Percentiles rank a stretch among this genome's conserved stretches.
Evolutionary conservation across 2,888 invertebrate species (phyloP).

Genomic region (Sialis lutaria): DNA sequence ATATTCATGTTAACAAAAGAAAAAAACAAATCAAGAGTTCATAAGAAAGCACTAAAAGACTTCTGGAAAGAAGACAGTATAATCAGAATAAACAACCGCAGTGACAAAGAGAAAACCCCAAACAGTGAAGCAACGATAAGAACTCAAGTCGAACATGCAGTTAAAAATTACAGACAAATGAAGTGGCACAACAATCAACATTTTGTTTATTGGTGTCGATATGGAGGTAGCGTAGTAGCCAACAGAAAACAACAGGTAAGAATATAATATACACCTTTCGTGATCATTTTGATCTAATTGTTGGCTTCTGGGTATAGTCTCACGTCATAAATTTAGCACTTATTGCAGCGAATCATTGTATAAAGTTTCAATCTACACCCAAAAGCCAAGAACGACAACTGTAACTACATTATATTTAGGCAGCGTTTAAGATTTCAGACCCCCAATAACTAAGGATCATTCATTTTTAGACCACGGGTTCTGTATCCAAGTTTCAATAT

Average conservation of each 20-base stretch:
- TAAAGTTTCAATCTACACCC: too few species aligned
- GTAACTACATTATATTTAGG: too few species aligned
- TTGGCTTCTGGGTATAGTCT: neutral
- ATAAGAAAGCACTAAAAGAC: slow-evolving; percentile 40
- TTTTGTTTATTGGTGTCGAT: slow-evolving; percentile 54
- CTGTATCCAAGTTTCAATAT: too few species aligned
- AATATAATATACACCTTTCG: neutral
- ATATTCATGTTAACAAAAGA: slow-evolving; percentile 44
- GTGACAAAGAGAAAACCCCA: slow-evolving; percentile 49
- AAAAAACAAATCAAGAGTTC: slow-evolving; percentile 34
- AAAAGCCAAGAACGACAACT: too few species aligned
- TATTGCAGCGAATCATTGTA: too few species aligned
- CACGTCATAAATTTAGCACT: neutral
- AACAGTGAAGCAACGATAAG: slow-evolving; percentile 49
- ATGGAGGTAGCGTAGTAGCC: slow-evolving; percentile 23
- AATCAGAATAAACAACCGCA: slow-evolving; percentile 54
- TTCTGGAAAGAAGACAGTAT: slow-evolving; percentile 52
- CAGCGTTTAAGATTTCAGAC: too few species aligned
- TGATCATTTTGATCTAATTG: neutral
- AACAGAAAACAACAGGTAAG: neutral
- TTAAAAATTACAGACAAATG: slow-evolving; percentile 37
- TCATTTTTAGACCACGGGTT: too few species aligned
- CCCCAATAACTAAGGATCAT: too few species aligned
- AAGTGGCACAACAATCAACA: slow-evolving; percentile 50
- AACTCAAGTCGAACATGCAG: slow-evolving; percentile 42